A percentile compares a stretch with the other conserved stretches of the same genome.
phyloP scores from a whole-genome alignment of 2,797 vertebrate species.

The Tiaroga cobitis region DNA sequence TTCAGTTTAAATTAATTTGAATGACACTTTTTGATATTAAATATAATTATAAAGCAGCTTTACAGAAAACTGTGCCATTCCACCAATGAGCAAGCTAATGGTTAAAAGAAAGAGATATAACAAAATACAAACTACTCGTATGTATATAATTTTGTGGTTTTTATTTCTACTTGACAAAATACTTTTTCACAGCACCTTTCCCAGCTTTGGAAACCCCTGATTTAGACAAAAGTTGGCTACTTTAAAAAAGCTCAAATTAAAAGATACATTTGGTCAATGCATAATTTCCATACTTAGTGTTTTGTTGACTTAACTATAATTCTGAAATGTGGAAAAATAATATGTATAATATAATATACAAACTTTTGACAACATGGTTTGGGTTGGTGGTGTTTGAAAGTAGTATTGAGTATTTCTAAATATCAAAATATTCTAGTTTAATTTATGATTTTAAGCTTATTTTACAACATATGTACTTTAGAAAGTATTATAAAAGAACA shows the following conservation, averaged over 20 bases:
- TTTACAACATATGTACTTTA: not conserved
- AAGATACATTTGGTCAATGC: no score
- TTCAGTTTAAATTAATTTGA: not conserved
- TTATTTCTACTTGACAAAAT: not conserved
- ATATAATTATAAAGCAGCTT: not conserved
- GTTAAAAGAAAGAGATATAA: not conserved
- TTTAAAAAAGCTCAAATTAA: no score
- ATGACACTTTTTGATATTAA: not conserved
- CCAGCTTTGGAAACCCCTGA: no score
- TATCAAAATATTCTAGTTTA: not conserved
- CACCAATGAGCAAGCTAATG: not conserved
- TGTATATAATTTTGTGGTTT: not conserved
- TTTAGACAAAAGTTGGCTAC: not conserved
- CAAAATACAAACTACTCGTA: not conserved
- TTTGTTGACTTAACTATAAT: no score
- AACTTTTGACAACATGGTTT: no score
- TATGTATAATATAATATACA: no score
- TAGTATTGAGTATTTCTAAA: not conserved
- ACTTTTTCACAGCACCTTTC: not conserved
- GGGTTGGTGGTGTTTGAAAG: no score
- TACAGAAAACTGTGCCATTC: not conserved
- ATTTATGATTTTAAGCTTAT: not conserved
- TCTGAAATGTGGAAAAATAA: no score
- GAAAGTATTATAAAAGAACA: not conserved
- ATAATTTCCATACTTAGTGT: no score